Evolutionary conservation across 1,140 invertebrate genomes (phyloP).

Genomic region (Drosophila athabasca): DNA sequence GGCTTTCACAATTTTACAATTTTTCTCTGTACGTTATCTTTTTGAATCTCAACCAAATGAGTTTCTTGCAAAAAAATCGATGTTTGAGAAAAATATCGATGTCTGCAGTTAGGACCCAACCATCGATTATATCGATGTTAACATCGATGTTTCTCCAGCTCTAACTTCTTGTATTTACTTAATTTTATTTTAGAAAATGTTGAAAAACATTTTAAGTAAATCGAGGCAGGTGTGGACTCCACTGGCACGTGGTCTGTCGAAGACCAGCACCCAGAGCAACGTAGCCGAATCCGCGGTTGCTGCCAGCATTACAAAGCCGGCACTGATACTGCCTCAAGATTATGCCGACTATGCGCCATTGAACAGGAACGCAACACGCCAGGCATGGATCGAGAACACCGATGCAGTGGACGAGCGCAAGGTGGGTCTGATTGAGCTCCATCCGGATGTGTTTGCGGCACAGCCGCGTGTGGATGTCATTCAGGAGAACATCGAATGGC

Average conservation of each 20-base stretch:
- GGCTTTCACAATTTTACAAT: no score
- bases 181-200: slow-evolving; percentile 56
- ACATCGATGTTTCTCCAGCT: no score
- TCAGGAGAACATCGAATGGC: slow-evolving; percentile 95
- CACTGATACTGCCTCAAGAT: slow-evolving; percentile 62
- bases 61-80: no score
- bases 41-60: no score
- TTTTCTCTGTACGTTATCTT: no score
- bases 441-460: slow-evolving; percentile 93
- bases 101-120: no score
- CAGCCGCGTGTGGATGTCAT: slow-evolving; percentile 95
- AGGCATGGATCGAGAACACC: slow-evolving; percentile 97
- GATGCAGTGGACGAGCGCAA: slow-evolving; percentile 91
- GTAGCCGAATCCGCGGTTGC: not conserved
- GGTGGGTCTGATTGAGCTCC: slow-evolving; percentile 92
- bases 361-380: slow-evolving; percentile 83
- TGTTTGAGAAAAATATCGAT: no score
- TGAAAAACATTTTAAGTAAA: slow-evolving; percentile 74
- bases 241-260: slow-evolving; percentile 45
- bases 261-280: slow-evolving; percentile 15
- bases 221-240: slow-evolving; percentile 60
- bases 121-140: no score
- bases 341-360: slow-evolving; percentile 51
- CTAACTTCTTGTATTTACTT: not conserved
- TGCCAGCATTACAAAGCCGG: not conserved